Evolutionary conservation across 2,888 invertebrate genomes (phyloP), one percentile per base, ranked within the genome.

Genomic region (Andrena haemorrhoa): DNA sequence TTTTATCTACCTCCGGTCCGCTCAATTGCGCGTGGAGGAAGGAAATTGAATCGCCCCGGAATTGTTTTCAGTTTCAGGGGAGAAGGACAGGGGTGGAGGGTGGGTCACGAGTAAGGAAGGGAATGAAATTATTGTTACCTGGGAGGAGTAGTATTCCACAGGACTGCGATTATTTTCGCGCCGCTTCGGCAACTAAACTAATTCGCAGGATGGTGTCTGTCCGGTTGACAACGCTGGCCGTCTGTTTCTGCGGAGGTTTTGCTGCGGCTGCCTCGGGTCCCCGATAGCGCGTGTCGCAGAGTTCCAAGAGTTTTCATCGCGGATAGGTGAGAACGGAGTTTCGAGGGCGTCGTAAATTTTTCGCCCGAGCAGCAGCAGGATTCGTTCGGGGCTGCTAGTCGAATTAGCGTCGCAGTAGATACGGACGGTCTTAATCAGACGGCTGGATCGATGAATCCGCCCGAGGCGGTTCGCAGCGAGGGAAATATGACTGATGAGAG

Each of bases 271-370:
- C 53, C 31, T 41, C 49, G 47, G 53, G 33, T 49, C 56, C 79
- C 78, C 80, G 82, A 64, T 63, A 65, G 75, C 86, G 82, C 76
- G 65, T 74, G 82, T 79, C 78, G 77, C 73, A 65, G 84, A 86
- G 73, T 83, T 86, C 60, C 51, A 29, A 33, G 79, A 87, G 74
- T 87, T 87, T 79, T 69, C 81, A 56, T 20, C 60, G 65, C 20
- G 51, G 73, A 71, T 70, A 77, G 66, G 33, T 26, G 7, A 23
- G 80, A 79, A 75, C 71, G 26, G 73, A 75, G 77, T 78, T 74
- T 69, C 51, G 47, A 26, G 49, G 35, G 26, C 41, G 7, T 16
- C 12, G 66, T 75, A 79, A 86, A 64, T 86, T 86, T 86, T 70
- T 73, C 73, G 12, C 41, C 10, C 1, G 26, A 10, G 23, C 12